phyloP scores from a whole-genome alignment of 1,140 invertebrate species.

The Ganaspis sp. region DNA sequence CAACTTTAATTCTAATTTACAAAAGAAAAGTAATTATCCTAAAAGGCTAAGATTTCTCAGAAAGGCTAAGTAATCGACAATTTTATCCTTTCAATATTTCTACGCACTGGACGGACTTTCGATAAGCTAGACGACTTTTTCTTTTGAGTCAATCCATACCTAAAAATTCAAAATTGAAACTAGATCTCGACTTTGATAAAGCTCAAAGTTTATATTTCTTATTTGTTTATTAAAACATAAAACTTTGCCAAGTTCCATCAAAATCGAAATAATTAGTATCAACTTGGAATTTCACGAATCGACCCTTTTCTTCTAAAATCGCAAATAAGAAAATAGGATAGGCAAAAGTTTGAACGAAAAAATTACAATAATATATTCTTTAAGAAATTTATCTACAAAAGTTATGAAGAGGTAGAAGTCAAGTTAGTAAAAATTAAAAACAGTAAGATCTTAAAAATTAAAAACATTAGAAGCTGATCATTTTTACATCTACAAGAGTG shows the following conservation, averaged over 20 bases:
- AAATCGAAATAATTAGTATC: no score
- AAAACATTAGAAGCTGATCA: background rate
- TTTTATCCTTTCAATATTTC: background rate
- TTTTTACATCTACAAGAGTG: background rate
- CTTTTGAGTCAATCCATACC: no score
- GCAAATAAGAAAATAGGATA: background rate
- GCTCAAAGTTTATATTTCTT: no score
- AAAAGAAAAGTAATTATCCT: constrained; percentile 1
- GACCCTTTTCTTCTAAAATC: constrained; percentile 1
- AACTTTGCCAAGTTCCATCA: no score
- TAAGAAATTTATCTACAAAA: constrained; percentile 18
- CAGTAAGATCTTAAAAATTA: background rate
- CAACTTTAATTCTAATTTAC: constrained; percentile 1
- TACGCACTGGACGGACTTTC: constrained; percentile 65
- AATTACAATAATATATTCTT: background rate
- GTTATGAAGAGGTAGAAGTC: background rate
- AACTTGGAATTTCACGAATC: no score
- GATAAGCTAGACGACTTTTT: constrained; percentile 58
- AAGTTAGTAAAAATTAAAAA: background rate
- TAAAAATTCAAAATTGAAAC: no score
- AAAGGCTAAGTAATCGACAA: background rate
- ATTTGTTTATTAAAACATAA: no score
- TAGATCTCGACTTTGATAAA: no score
- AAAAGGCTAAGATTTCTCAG: background rate
- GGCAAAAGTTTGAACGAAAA: background rate